Evolutionary conservation across 2,797 vertebrate genomes (phyloP).

Genomic region (Pelochelys cantorii): DNA sequence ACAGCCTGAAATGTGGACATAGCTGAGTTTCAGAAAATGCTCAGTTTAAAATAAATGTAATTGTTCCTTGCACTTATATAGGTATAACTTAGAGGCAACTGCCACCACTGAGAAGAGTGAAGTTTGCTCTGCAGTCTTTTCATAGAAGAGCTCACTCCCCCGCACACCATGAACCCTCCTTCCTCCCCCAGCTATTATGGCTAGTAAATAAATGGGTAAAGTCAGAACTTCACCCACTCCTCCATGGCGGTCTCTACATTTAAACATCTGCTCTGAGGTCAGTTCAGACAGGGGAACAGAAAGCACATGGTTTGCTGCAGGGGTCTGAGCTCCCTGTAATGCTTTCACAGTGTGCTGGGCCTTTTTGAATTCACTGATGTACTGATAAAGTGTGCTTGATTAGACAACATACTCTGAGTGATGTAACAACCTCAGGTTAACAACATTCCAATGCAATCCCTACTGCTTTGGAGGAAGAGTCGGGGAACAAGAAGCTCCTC

Average conservation of each 20-base stretch:
- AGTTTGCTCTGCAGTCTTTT: neutral
- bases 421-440: neutral
- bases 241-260: neutral
- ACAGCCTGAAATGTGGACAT: neutral
- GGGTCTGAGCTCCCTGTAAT: neutral
- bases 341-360: neutral
- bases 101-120: too few relatives aligned
- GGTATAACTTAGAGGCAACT: neutral
- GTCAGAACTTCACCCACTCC: neutral
- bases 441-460: neutral
- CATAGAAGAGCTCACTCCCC: neutral
- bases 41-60: neutral
- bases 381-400: neutral
- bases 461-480: neutral
- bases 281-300: neutral
- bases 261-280: neutral
- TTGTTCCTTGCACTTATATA: neutral
- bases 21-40: neutral
- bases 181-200: neutral
- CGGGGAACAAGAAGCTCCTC: neutral
- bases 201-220: neutral
- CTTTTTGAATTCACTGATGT: neutral
- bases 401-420: neutral
- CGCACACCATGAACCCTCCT: too few relatives aligned
- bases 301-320: neutral